Evolutionary conservation across 2,888 invertebrate genomes (phyloP).

Genomic region (Esperia sulphurella): DNA sequence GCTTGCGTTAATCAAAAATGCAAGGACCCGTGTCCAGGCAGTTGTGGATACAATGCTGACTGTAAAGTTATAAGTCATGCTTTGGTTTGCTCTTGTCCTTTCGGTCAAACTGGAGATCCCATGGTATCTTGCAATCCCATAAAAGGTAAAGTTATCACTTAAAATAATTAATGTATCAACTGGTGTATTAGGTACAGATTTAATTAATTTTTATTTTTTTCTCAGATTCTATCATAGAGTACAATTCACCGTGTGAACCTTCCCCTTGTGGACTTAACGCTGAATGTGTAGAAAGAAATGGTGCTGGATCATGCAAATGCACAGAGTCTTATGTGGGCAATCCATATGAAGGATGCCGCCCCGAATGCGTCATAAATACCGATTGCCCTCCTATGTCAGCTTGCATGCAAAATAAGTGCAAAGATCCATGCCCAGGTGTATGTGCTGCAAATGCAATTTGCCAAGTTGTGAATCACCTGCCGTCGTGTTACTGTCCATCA

Average conservation of each 20-base stretch:
- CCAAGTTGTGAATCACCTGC: slow-evolving; percentile 86
- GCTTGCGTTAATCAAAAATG: slow-evolving; percentile 86
- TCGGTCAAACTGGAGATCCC: slow-evolving; percentile 84
- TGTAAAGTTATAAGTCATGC: slow-evolving; percentile 87
- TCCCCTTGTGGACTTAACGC: slow-evolving; percentile 85
- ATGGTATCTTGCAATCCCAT: slow-evolving; percentile 65
- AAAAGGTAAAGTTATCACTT: slow-evolving; percentile 42
- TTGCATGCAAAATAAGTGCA: slow-evolving; percentile 87
- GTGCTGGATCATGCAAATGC: slow-evolving; percentile 85
- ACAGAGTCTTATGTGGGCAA: slow-evolving; percentile 76
- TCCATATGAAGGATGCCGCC: slow-evolving; percentile 83
- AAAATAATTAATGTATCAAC: neutral
- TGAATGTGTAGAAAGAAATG: slow-evolving; percentile 81
- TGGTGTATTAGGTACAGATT: neutral
- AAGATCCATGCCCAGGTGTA: slow-evolving; percentile 88
- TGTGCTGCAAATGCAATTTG: slow-evolving; percentile 87
- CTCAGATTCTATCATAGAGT: slow-evolving; percentile 60
- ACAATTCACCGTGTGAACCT: slow-evolving; percentile 81
- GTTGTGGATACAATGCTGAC: slow-evolving; percentile 84
- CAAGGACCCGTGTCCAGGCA: slow-evolving; percentile 83
- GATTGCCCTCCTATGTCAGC: slow-evolving; percentile 87
- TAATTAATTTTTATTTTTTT: slow-evolving; percentile 12
- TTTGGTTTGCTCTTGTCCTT: slow-evolving; percentile 81
- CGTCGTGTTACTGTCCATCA: slow-evolving; percentile 84
- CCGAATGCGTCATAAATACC: slow-evolving; percentile 89